Percentiles rank a stretch among this genome's conserved stretches.
These are phyloP conservation scores for Dendroctonus valens DNA, from an alignment of 1,140 invertebrate species.

Conservation along the genomic window DNA sequence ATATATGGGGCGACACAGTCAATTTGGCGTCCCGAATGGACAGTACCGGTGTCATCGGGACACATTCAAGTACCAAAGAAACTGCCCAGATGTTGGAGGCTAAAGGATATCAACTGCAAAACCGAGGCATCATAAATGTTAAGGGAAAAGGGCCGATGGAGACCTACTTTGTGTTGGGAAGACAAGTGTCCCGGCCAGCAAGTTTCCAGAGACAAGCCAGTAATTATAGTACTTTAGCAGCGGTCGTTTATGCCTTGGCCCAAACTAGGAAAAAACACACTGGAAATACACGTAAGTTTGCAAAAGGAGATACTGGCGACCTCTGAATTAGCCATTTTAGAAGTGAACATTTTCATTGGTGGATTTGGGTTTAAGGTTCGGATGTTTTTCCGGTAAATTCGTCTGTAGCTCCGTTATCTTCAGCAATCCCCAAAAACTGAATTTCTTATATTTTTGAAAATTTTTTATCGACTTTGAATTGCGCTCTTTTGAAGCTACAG, in stretches of 20 bases:
- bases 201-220: conserved; percentile 65
- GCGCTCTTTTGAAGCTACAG: no score
- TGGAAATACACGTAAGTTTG: conserved; percentile 51
- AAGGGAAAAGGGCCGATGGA: conserved; percentile 96
- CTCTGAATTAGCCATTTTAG: not conserved
- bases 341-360: no score
- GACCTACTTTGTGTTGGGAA: conserved; percentile 83
- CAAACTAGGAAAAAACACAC: conserved; percentile 63
- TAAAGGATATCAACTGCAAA: conserved; percentile 69
- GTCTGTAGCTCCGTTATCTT: not conserved
- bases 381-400: no score
- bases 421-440: no score
- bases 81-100: conserved; percentile 75
- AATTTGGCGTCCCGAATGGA: conserved; percentile 95
- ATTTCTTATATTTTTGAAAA: no score
- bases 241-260: conserved; percentile 86
- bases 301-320: not conserved
- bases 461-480: no score
- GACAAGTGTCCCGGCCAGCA: conserved; percentile 54
- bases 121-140: conserved; percentile 81
- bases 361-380: no score
- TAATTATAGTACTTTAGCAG: conserved; percentile 75
- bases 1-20: conserved; percentile 95
- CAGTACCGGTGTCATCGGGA: conserved; percentile 82
- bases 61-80: conserved; percentile 82